Conservation (phyloP, 2,797 vertebrate species). For the Valencia hispanica region DNA sequence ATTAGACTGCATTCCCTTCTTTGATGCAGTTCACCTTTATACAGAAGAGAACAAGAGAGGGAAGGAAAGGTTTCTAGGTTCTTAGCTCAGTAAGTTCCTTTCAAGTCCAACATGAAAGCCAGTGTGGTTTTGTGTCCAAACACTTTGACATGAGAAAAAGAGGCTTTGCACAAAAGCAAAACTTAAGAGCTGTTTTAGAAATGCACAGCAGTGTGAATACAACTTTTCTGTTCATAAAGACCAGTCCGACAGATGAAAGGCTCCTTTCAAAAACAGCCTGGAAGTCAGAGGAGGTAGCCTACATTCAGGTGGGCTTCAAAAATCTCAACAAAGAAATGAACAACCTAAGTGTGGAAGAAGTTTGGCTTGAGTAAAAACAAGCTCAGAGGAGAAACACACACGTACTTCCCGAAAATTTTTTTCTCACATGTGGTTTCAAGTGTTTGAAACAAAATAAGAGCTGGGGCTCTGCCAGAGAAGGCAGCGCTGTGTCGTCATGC, state of each 20-base stretch:
- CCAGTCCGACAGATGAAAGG: conserved; percentile 55
- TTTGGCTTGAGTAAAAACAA: conserved; percentile 12
- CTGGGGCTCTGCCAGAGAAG: not conserved
- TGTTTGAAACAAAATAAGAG: conserved; percentile 19
- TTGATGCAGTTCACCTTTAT: not conserved
- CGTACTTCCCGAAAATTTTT: conserved; percentile 21
- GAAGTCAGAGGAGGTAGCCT: conserved; percentile 38
- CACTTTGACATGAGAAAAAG: conserved; percentile 39
- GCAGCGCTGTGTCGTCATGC: conserved; percentile 2
- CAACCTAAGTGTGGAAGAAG: not conserved
- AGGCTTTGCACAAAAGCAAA: conserved; percentile 35
- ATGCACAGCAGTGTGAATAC: conserved; percentile 50
- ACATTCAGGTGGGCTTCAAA: conserved; percentile 45
- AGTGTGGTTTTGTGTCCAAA: conserved; percentile 34
- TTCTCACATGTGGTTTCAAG: conserved; percentile 48
- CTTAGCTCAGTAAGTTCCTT: conserved; percentile 24
- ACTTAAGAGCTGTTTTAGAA: conserved; percentile 61
- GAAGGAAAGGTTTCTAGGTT: conserved; percentile 16
- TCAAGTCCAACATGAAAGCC: conserved; percentile 28
- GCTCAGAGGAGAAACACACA: conserved; percentile 16
- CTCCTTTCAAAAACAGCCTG: conserved; percentile 48
- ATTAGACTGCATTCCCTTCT: conserved; percentile 25
- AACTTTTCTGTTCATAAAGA: conserved; percentile 39
- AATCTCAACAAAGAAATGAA: conserved; percentile 4
- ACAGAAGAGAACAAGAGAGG: conserved; percentile 7